Evolutionary conservation across 2,797 vertebrate species (phyloP).

Genomic region (Euphonia xanthogaster): DNA sequence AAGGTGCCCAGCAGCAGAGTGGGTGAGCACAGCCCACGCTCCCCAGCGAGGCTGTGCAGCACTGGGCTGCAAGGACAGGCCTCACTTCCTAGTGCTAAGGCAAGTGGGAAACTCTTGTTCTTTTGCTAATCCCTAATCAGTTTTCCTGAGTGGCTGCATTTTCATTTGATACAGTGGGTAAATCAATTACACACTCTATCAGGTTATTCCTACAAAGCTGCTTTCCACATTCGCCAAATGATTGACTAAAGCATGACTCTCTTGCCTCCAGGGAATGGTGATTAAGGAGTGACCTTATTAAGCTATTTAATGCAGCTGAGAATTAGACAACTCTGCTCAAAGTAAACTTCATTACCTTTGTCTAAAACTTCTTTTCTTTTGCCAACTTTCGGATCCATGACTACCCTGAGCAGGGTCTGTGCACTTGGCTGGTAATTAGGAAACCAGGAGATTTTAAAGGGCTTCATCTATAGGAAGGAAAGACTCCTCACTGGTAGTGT

Average conservation of each 20-base stretch:
- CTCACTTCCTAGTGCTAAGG: neutral
- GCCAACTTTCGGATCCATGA: neutral
- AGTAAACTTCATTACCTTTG: neutral
- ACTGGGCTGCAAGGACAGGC: neutral
- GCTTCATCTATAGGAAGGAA: neutral
- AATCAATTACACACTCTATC: conserved; percentile 43
- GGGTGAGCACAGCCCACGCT: neutral
- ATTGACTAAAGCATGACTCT: conserved; percentile 18
- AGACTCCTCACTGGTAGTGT: neutral
- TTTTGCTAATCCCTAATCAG: neutral
- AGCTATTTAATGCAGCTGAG: conserved; percentile 4
- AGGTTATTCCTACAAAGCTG: conserved; percentile 25
- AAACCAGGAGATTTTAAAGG: neutral
- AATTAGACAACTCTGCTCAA: conserved; percentile 6
- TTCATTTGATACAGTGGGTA: neutral
- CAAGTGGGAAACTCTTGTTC: neutral
- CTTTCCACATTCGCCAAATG: neutral
- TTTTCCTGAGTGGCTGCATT: neutral
- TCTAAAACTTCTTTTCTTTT: neutral
- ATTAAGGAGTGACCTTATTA: conserved; percentile 44
- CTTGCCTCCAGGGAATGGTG: neutral
- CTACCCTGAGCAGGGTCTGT: neutral
- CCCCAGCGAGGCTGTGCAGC: neutral
- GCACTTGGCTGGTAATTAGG: neutral
- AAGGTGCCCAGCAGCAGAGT: conserved; percentile 6